Base-by-base conservation (phyloP, 2,797 vertebrate species). In the Microcaecilia unicolor region DNA sequence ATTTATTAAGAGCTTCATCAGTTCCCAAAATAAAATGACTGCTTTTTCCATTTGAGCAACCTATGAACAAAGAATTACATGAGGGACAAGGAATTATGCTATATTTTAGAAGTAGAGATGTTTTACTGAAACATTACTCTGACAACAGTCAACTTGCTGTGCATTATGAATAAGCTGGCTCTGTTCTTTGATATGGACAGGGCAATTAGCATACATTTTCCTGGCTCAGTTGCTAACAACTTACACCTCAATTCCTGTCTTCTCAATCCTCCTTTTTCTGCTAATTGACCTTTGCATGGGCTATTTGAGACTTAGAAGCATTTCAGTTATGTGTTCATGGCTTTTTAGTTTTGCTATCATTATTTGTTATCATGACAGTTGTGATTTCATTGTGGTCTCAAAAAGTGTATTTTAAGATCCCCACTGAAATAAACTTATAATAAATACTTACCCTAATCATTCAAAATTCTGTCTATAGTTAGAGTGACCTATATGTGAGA, bases 1-100 rank as follows among this genome's bases (percentile, higher is more conserved):
- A 74, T 76, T 70, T 68, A 72, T 74, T 72, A 76, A 68, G 48
- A 55, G 31, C 66, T 77, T 71, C 55, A 69, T 61, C 57, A 75
- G 60, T 72, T 74, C 61, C 60, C 67, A 36, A 51, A 67, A 68
- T 57, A 52, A 68, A 75, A 64, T 64, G 76, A 67, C 76, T 72
- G 69, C 33, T 38, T 72, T 74, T 76, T 70, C 48, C 46, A 64
- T 59, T 58, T 52, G 72, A 51, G 58, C 54, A 73, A 50, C 54
- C 37, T 48, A 35, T 49, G 65, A 70, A 64, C 49, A 72, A 67
- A 68, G 59, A 48, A 52, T 63, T 44, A 48, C 68, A 62, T 50
- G 15, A 41, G 45, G 48, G 55, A 52, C 47, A 23, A 27, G 55
- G 43, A 68, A 62, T 64, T 54, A 59, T 45, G 28, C 31, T 65